These are phyloP conservation scores for Meda fulgida DNA, from an alignment of 2,797 vertebrate genomes.

Conservation along the genomic window DNA sequence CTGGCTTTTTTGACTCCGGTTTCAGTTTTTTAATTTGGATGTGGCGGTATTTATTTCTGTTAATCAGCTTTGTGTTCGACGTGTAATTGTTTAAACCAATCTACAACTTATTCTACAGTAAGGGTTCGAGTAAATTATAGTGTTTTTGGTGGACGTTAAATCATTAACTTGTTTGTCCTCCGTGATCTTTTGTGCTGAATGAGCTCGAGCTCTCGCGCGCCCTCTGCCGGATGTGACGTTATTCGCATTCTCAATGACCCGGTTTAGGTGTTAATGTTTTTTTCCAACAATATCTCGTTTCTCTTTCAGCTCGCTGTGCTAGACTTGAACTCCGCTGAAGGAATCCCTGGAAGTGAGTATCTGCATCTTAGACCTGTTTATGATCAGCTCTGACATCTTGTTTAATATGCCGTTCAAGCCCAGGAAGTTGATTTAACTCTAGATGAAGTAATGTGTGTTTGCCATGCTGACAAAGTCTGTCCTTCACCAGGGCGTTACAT, in stretches of 20 bases:
- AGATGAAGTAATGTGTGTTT: background rate
- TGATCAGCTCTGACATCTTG: background rate
- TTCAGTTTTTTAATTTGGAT: background rate
- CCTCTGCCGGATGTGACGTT: background rate
- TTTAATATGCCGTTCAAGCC: background rate
- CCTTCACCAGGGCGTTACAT: constrained; percentile 90
- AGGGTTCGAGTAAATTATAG: background rate
- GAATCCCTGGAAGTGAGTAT: constrained; percentile 91
- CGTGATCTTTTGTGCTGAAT: background rate
- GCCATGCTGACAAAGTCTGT: constrained; percentile 18
- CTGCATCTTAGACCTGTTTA: background rate
- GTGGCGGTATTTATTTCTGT: background rate
- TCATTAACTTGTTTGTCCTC: background rate
- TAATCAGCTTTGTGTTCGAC: background rate
- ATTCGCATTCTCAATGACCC: constrained; percentile 57
- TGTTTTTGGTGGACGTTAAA: background rate
- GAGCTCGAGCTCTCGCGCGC: background rate
- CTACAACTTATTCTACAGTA: accelerated
- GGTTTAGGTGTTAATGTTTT: constrained; percentile 72
- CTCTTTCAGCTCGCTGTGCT: constrained; percentile 93
- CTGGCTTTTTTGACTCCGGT: background rate
- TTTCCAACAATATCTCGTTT: background rate
- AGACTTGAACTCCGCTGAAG: constrained; percentile 96
- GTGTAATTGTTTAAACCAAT: background rate
- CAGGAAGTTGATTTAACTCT: background rate